Percentiles rank a stretch among this genome's conserved stretches.
Evolutionary conservation across 2,113 vertebrate species (phyloP).

Genomic region (Trochalopteron elliotii): DNA sequence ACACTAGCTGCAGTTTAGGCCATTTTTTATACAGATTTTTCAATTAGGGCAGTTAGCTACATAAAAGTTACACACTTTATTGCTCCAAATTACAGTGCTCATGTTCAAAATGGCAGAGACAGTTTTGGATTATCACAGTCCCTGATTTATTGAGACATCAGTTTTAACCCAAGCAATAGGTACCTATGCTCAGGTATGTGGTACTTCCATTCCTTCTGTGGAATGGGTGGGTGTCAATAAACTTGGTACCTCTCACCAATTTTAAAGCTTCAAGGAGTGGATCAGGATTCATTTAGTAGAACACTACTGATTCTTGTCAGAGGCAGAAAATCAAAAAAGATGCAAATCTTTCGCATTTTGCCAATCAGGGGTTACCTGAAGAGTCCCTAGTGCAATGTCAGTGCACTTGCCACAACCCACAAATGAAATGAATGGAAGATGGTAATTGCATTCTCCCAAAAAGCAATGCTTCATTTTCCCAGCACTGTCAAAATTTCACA

Average conservation of each 20-base stretch:
- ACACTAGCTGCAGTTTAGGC: background rate
- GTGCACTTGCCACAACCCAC: background rate
- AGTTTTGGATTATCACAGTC: background rate
- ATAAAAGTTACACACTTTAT: background rate
- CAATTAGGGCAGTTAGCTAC: background rate
- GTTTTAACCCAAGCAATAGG: background rate
- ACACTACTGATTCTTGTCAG: background rate
- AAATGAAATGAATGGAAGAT: background rate
- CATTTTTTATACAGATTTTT: background rate
- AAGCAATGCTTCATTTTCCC: background rate
- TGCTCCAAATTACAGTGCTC: background rate
- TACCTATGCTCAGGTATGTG: background rate
- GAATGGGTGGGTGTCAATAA: background rate
- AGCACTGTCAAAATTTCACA: background rate
- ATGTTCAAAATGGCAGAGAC: background rate
- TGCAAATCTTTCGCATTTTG: background rate
- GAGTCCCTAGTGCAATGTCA: background rate
- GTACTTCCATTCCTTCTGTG: background rate
- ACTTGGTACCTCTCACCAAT: background rate
- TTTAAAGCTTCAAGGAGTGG: background rate
- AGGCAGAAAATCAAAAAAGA: background rate
- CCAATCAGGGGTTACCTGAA: background rate
- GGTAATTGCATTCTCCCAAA: background rate
- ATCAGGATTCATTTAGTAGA: background rate
- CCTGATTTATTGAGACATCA: accelerated